A percentile compares a stretch with the other conserved stretches of the same genome.
phyloP scores from a whole-genome alignment of 2,797 vertebrate species.

The Benthosema pterotum region DNA sequence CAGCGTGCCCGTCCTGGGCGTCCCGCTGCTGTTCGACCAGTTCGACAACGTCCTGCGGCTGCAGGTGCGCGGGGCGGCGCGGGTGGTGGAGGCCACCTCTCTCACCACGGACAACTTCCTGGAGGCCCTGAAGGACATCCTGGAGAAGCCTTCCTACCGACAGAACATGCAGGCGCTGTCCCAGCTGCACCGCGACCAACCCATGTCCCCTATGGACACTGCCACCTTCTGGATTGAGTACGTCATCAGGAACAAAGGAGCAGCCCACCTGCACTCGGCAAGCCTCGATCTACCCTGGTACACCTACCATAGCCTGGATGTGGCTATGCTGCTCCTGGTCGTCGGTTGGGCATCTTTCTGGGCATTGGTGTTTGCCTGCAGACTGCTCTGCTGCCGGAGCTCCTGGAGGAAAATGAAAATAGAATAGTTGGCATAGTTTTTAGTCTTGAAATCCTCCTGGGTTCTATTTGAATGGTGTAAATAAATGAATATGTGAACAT shows the following conservation, averaged over 20 bases:
- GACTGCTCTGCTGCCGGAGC: conserved; percentile 46
- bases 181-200: conserved; percentile 57
- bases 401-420: conserved; percentile 60
- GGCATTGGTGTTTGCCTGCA: conserved; percentile 43
- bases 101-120: conserved; percentile 60
- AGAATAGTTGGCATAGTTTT: conserved; percentile 33
- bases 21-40: conserved; percentile 77
- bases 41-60: conserved; percentile 70
- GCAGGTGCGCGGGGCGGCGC: conserved; percentile 61
- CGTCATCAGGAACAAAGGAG: conserved; percentile 71
- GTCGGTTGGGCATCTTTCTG: conserved; percentile 33
- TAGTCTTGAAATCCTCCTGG: conserved; percentile 22
- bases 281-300: conserved; percentile 67
- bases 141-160: conserved; percentile 61
- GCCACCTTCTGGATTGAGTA: conserved; percentile 78
- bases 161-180: conserved; percentile 66
- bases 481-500: background rate
- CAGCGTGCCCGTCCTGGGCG: conserved; percentile 69
- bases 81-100: conserved; percentile 49
- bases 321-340: conserved; percentile 42
- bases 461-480: background rate
- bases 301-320: conserved; percentile 68
- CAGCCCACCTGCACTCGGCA: conserved; percentile 55
- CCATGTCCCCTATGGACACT: conserved; percentile 54
- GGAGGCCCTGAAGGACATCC: conserved; percentile 65